phyloP scores from a whole-genome alignment of 2,113 vertebrate species.

The Grantiella picta region DNA sequence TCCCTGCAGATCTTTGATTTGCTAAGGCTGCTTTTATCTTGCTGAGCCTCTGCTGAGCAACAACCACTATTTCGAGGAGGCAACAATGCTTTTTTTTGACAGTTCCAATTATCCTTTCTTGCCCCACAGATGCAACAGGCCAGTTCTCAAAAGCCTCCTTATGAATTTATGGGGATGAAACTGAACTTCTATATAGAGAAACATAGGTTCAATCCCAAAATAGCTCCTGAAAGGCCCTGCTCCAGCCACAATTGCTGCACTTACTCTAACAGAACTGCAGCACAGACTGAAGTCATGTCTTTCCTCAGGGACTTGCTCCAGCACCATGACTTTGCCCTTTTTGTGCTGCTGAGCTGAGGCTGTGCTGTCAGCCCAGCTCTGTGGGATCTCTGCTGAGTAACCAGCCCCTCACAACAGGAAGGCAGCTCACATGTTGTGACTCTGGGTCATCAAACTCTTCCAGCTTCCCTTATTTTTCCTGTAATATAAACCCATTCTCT shows the following conservation, averaged over 20 bases:
- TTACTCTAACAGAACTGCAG: not conserved
- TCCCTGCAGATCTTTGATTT: slow-evolving; percentile 50
- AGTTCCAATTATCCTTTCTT: not conserved
- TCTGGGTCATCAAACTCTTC: not conserved
- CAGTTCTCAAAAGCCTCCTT: not conserved
- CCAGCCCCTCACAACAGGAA: not conserved
- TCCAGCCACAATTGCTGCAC: not conserved
- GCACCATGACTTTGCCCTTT: not conserved
- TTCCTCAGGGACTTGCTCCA: not conserved
- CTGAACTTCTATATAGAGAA: not conserved
- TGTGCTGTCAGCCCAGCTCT: not conserved
- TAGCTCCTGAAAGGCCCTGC: not conserved
- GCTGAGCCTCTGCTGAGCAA: slow-evolving; percentile 8
- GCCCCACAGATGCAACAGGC: not conserved
- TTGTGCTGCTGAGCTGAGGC: not conserved
- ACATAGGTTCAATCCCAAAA: not conserved
- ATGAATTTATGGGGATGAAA: not conserved
- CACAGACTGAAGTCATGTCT: not conserved
- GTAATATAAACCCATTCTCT: not conserved
- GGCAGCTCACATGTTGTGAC: not conserved
- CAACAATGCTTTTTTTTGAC: not conserved
- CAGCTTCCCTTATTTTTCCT: not conserved
- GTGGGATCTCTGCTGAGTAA: not conserved
- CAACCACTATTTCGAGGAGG: not conserved
- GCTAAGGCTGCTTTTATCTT: slow-evolving; percentile 38